Evolutionary conservation across 2,888 invertebrate species (phyloP).

Genomic region (Acleris emargana): DNA sequence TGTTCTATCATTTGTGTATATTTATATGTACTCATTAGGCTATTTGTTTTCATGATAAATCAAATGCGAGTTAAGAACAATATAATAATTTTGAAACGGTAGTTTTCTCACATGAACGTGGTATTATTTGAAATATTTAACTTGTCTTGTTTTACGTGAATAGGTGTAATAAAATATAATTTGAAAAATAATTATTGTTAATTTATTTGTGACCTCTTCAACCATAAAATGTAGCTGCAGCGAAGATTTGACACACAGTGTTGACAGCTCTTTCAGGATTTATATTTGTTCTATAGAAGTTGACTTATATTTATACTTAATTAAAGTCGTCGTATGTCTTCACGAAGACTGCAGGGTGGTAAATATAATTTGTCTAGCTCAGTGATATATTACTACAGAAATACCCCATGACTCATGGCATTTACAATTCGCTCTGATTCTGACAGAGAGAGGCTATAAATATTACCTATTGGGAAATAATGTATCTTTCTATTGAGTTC

Average conservation of each 20-base stretch:
- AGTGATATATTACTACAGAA: conserved; percentile 24
- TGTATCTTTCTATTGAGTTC: conserved; percentile 4
- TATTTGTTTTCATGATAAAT: conserved; percentile 65
- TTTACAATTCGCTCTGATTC: conserved; percentile 22
- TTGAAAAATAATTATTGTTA: conserved; percentile 27
- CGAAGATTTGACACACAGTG: too few species aligned
- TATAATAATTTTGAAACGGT: conserved; percentile 53
- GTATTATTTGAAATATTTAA: conserved; percentile 15
- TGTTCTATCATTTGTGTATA: conserved; percentile 36
- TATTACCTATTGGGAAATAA: conserved; percentile 12
- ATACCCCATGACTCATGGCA: conserved; percentile 29
- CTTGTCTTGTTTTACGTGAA: conserved; percentile 27
- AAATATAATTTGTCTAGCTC: conserved; percentile 7
- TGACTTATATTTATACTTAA: conserved; percentile 5
- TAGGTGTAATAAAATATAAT: conserved; percentile 31
- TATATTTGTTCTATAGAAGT: conserved; percentile 6
- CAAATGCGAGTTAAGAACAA: conserved; percentile 64
- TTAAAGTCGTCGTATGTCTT: conserved; percentile 16
- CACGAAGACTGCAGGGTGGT: conserved; percentile 2
- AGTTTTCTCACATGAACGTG: conserved; percentile 13
- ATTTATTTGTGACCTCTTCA: conserved; percentile 34
- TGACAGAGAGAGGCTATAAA: conserved; percentile 16
- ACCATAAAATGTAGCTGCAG: neutral
- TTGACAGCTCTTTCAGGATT: neutral
- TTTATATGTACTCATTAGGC: conserved; percentile 36